Evolutionary conservation across 2,888 invertebrate genomes (phyloP), one percentile per base, ranked within the genome.

Genomic region (Agrilus biguttatus): DNA sequence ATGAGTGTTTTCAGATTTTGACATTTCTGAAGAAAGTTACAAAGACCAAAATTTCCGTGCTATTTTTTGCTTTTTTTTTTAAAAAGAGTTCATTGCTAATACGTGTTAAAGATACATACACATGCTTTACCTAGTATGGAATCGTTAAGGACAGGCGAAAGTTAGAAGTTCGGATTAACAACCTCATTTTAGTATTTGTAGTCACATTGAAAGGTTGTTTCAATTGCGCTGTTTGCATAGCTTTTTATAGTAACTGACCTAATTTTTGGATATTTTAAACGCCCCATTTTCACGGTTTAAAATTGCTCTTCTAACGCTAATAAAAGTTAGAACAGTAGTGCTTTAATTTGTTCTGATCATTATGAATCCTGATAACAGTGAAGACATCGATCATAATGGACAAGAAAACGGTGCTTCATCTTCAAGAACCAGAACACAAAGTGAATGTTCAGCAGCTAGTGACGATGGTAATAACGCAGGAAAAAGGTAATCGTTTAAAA

Each of bases 401-500:
- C 43, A 53, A 57, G 33, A 49, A 52, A 37, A 50, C 49, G 39
- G 40, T 47, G 40, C 44, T 33, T 49, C 52, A 40, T 45, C 51
- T 21, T 42, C 61, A 36, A 57, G 64, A 45, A 50, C 58, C 28
- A 53, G 66, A 47, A 60, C 60, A n/a, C 58, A 61, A 44, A 65
- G 65, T 51, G 65, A 65, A 48, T 61, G 61, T 50, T 65, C 65
- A 7, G 48, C 49, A 41, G 55, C 55, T 13, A 64, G 63, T 49
- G 66, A 65, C 37, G 65, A 66, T 53, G 63, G 59, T 17, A 47
- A 17, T 38, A 56, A 58, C 44, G 55, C 40, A 52, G 61, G 61
- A 58, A 55, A 53, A 47, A 35, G 46, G 51, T 49, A 46, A 37
- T 37, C 13, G 6, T 21, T 33, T 13, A 36, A 12, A 14, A n/a